phyloP scores from a whole-genome alignment of 1,140 invertebrate species.

The Cardiocondyla obscurior region DNA sequence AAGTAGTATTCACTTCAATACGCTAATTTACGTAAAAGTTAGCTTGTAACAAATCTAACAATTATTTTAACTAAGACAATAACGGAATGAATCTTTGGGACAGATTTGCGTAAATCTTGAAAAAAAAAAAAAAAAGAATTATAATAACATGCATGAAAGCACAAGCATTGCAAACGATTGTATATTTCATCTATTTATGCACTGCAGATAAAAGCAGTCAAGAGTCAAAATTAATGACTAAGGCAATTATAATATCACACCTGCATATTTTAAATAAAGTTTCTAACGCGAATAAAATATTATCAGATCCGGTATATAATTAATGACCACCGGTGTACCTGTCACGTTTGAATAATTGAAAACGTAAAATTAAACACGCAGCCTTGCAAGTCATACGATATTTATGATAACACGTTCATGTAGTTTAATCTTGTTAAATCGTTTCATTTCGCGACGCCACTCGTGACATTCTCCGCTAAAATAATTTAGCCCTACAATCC shows the following conservation, averaged over 20 bases:
- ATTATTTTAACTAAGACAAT: not conserved
- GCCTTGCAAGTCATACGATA: not conserved
- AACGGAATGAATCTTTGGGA: not conserved
- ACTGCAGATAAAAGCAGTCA: not conserved
- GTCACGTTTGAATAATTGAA: slow-evolving; percentile 12
- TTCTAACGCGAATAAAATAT: slow-evolving; percentile 7
- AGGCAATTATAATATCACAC: not conserved
- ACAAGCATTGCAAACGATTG: not conserved
- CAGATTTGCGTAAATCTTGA: not conserved
- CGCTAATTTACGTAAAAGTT: slow-evolving; percentile 51
- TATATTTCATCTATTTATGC: not conserved
- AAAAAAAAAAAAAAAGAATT: too few relatives aligned
- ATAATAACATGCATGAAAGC: not conserved
- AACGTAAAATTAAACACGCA: not conserved
- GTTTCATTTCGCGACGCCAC: not conserved
- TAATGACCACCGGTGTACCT: not conserved
- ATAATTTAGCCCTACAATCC: not conserved
- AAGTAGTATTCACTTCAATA: not conserved
- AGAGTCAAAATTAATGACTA: not conserved
- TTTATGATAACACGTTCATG: not conserved
- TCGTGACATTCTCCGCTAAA: not conserved
- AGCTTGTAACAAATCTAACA: not conserved
- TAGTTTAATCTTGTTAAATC: slow-evolving; percentile 22
- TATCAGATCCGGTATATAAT: not conserved
- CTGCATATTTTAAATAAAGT: not conserved